Percentiles rank a stretch among this genome's conserved stretches.
Conservation (phyloP, 2,797 vertebrate species). For the Sarcophilus harrisii region DNA sequence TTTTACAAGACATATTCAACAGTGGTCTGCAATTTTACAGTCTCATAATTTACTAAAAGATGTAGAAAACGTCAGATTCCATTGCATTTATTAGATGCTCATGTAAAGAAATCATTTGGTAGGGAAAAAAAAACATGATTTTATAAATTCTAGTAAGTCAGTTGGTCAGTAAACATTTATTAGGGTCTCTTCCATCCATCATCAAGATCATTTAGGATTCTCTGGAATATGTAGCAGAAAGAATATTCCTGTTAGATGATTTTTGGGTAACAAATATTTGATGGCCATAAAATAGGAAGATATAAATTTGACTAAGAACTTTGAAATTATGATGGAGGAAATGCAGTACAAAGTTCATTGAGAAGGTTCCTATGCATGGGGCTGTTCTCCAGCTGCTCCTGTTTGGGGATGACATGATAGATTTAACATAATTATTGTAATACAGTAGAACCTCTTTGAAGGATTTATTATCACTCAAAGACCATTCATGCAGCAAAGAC, state of each 20-base stretch:
- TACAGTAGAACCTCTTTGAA: background rate
- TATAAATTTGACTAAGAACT: background rate
- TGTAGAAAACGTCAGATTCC: background rate
- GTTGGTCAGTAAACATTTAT: background rate
- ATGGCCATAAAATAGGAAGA: background rate
- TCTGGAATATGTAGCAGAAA: background rate
- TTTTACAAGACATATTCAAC: background rate
- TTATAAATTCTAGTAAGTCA: background rate
- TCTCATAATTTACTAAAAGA: background rate
- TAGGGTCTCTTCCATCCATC: background rate
- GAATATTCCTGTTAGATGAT: background rate
- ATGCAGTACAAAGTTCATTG: background rate
- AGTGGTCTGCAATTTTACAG: background rate
- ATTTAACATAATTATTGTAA: background rate
- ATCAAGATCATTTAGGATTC: background rate
- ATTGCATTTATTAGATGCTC: background rate
- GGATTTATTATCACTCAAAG: background rate
- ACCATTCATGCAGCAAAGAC: background rate
- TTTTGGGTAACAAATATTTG: no score
- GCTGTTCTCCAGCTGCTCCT: background rate
- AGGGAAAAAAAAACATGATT: background rate
- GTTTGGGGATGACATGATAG: background rate
- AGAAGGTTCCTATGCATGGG: background rate
- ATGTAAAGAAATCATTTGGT: background rate
- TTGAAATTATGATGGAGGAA: background rate